These are phyloP conservation scores for Callopanchax toddi DNA, from an alignment of 2,113 vertebrate genomes.

Conservation along the genomic window DNA sequence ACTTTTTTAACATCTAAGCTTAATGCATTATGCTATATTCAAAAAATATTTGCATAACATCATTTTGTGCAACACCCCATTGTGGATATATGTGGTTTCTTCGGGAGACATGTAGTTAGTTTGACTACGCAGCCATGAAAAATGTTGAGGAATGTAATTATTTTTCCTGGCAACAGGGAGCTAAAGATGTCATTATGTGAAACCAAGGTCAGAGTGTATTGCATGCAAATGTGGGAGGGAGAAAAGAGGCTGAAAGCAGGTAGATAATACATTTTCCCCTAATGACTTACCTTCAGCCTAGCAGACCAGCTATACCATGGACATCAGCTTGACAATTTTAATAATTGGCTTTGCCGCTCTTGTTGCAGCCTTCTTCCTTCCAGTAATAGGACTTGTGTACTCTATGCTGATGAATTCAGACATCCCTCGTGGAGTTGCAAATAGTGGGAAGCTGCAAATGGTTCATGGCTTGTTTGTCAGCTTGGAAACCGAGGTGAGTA, in stretches of 20 bases:
- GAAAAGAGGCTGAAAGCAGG: conserved; percentile 32
- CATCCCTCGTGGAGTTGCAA: conserved; percentile 79
- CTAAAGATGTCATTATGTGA: conserved; percentile 40
- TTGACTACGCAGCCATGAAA: conserved; percentile 19
- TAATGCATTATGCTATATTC: too few species aligned
- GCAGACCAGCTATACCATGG: conserved; percentile 73
- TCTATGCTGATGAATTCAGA: conserved; percentile 82
- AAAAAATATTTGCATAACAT: background rate
- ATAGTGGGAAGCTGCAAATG: conserved; percentile 75
- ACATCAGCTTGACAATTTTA: conserved; percentile 67
- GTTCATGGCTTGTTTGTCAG: conserved; percentile 74
- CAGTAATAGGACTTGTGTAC: conserved; percentile 82
- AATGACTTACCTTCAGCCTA: conserved; percentile 59
- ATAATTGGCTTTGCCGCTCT: conserved; percentile 75
- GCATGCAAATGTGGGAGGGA: conserved; percentile 25
- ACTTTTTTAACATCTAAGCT: too few species aligned
- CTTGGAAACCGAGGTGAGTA: conserved; percentile 81
- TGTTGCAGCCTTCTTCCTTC: conserved; percentile 75
- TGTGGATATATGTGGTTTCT: background rate
- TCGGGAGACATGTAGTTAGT: too few species aligned
- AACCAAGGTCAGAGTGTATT: conserved; percentile 49
- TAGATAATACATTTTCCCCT: conserved; percentile 59
- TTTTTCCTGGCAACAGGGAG: conserved; percentile 27
- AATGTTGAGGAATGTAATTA: conserved; percentile 19
- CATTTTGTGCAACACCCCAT: conserved; percentile 8